These are phyloP conservation scores for Pocillopora verrucosa DNA, from an alignment of 64 coral and sea anemone genomes.

Conservation along the genomic window DNA sequence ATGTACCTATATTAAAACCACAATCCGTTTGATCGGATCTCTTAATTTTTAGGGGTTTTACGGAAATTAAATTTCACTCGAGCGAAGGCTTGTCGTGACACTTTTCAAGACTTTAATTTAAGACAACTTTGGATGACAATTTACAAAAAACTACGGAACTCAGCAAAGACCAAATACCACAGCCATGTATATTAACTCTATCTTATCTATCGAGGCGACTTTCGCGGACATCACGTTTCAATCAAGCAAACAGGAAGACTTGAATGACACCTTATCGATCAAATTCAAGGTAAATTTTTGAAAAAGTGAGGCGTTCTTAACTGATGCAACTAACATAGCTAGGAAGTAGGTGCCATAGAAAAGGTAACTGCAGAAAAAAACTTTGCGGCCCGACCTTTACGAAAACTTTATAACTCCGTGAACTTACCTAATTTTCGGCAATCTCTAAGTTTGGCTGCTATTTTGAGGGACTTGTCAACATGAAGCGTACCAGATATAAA, in stretches of 20 bases:
- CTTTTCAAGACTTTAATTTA: constrained; percentile 20
- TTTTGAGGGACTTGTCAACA: constrained; percentile 30
- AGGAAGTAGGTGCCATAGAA: constrained; percentile 12
- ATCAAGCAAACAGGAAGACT: no score
- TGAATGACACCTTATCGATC: not conserved
- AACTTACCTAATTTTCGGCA: no score
- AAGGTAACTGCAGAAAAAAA: no score
- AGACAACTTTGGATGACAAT: constrained; percentile 17
- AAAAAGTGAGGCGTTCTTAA: constrained; percentile 15
- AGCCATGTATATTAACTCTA: no score
- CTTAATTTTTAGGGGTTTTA: constrained; percentile 21
- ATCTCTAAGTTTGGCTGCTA: no score
- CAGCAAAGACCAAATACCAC: no score
- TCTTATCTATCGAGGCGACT: no score
- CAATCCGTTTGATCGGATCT: constrained; percentile 37
- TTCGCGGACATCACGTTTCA: no score
- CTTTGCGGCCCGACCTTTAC: no score
- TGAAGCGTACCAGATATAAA: constrained; percentile 14
- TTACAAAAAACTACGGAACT: not conserved
- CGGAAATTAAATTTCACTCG: constrained; percentile 28
- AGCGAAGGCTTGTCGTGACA: constrained; percentile 31
- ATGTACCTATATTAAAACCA: constrained; percentile 5
- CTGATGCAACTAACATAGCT: constrained; percentile 7
- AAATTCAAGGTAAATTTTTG: constrained; percentile 4
- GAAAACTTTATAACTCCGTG: no score